Conservation (phyloP, 2,113 vertebrate genomes). For the Ceratotherium simum region DNA sequence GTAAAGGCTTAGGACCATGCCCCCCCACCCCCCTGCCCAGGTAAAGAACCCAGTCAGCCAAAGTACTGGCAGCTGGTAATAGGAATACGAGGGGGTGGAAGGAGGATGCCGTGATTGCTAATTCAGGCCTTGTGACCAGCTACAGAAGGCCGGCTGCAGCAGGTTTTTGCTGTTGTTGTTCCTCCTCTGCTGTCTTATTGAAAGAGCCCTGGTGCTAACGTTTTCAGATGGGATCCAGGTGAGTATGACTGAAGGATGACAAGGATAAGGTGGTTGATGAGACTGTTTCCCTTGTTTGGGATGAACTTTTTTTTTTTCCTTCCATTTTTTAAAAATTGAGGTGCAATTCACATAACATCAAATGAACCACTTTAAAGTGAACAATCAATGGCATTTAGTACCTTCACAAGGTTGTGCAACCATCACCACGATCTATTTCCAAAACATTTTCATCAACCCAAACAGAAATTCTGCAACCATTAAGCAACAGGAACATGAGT, state of each 20-base stretch:
- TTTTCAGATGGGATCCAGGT: neutral
- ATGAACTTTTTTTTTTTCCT: neutral
- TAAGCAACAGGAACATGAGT: neutral
- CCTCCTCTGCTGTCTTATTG: neutral
- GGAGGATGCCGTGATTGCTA: no score
- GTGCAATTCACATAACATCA: neutral
- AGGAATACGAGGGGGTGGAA: neutral
- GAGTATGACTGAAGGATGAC: neutral
- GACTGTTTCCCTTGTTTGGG: neutral
- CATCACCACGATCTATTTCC: neutral
- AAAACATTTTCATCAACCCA: neutral
- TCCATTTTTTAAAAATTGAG: conserved; percentile 23
- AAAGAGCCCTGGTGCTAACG: neutral
- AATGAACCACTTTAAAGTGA: neutral
- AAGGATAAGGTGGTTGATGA: neutral
- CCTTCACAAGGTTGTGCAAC: neutral
- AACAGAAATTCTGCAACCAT: neutral
- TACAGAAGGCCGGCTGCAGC: neutral
- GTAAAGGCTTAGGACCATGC: neutral
- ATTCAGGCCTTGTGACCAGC: neutral
- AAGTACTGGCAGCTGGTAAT: neutral
- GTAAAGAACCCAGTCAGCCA: neutral
- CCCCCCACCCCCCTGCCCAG: no score
- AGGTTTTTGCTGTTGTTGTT: neutral
- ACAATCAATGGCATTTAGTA: neutral